Percentiles rank a stretch among this genome's conserved stretches.
These are phyloP conservation scores for Neolamprologus fasciatus DNA, from an alignment of 2,113 vertebrate genomes.

Conservation along the genomic window DNA sequence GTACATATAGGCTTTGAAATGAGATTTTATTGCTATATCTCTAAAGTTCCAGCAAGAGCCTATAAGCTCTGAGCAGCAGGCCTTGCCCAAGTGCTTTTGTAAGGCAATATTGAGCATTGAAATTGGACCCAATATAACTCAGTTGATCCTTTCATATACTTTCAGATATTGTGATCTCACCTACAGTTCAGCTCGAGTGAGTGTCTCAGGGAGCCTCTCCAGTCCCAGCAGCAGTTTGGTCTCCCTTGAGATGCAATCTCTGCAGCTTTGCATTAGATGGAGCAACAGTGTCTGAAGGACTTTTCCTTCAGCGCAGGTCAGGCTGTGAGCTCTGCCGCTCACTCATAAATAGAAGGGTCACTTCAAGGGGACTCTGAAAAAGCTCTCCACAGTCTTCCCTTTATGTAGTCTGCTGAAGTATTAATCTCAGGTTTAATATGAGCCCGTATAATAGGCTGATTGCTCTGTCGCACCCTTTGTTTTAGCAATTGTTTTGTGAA, in stretches of 20 bases:
- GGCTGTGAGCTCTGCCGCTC: background rate
- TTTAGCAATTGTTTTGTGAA: background rate
- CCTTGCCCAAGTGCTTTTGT: background rate
- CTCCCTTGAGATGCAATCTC: background rate
- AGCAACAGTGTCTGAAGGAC: background rate
- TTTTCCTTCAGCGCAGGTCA: background rate
- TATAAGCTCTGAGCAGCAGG: background rate
- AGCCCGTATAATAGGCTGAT: background rate
- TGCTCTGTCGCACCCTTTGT: background rate
- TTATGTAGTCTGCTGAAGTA: background rate
- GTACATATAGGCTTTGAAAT: background rate
- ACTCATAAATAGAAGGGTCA: background rate
- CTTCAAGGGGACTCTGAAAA: background rate
- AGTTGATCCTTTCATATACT: conserved; percentile 39
- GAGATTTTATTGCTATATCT: background rate
- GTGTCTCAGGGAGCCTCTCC: background rate
- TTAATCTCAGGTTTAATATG: background rate
- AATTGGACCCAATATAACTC: background rate
- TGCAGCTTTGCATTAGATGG: background rate
- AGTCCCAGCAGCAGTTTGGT: background rate
- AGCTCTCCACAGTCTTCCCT: background rate
- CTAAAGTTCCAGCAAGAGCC: conserved; percentile 9
- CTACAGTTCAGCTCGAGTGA: conserved; percentile 10
- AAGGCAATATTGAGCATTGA: background rate
- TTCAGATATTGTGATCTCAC: conserved; percentile 32